These are phyloP conservation scores for Acrocyrtus sp. DNA, from an alignment of 2,888 invertebrate species.

Conservation along the genomic window DNA sequence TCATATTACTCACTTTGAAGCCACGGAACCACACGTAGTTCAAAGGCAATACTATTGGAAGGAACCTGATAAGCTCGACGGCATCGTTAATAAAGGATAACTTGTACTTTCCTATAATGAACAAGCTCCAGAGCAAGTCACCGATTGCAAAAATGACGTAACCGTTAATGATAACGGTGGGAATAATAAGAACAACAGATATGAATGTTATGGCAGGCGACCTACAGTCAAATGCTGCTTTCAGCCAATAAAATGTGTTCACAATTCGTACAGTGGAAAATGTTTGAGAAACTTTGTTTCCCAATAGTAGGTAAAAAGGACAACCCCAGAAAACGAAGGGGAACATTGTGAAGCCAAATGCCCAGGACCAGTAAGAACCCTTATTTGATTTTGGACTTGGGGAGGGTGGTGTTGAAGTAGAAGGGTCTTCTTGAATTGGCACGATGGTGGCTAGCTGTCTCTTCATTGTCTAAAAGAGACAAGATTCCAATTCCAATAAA, in stretches of 20 bases:
- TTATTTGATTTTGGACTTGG: no score
- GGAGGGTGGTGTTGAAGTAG: not conserved
- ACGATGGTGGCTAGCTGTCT: not conserved
- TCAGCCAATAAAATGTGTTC: no score
- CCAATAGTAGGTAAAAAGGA: constrained; percentile 43
- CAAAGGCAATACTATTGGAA: constrained; percentile 38
- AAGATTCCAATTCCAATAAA: constrained; percentile 21
- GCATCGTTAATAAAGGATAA: not conserved
- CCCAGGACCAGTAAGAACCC: constrained; percentile 53
- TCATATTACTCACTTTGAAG: constrained; percentile 32
- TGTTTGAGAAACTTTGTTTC: no score
- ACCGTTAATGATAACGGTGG: constrained; percentile 1
- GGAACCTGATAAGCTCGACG: not conserved
- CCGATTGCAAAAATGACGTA: constrained; percentile 16
- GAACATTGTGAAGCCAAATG: constrained; percentile 34
- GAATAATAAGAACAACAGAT: constrained; percentile 10
- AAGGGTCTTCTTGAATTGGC: not conserved
- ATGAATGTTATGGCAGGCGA: not conserved
- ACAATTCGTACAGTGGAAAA: no score
- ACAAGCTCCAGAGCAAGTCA: constrained; percentile 16
- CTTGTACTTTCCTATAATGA: constrained; percentile 30
- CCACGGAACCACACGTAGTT: constrained; percentile 55
- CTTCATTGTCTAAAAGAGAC: not conserved
- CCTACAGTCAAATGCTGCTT: constrained; percentile 29
- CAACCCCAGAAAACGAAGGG: constrained; percentile 54